Conservation (phyloP, 1,140 invertebrate species). For the Berghia stephanieae region DNA sequence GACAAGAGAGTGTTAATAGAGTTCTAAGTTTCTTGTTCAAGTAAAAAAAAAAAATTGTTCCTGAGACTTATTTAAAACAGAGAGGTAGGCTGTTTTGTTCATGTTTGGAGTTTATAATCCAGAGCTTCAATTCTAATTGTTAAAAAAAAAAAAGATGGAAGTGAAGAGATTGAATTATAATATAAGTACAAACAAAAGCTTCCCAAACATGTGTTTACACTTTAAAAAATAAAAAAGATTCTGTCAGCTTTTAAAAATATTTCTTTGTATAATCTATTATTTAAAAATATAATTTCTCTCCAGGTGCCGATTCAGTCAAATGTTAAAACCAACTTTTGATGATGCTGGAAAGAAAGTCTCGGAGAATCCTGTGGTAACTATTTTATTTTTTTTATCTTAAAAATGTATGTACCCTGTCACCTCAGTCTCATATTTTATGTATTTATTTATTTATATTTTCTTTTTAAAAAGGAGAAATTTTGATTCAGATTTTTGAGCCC, state of each 20-base stretch:
- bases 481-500: too few species aligned
- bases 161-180: background rate
- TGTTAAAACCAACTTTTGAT: slow-evolving; percentile 95
- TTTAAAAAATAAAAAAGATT: background rate
- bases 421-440: background rate
- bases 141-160: background rate
- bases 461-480: background rate
- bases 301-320: slow-evolving; percentile 82
- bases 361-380: slow-evolving; percentile 77
- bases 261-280: background rate
- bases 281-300: slow-evolving; percentile 22
- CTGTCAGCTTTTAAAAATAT: background rate
- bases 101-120: too few species aligned
- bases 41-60: too few species aligned
- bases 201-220: background rate
- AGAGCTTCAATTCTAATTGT: background rate
- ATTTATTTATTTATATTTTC: background rate
- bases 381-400: background rate
- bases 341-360: slow-evolving; percentile 90
- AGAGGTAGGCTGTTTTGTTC: too few species aligned
- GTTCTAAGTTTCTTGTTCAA: too few species aligned
- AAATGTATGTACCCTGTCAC: background rate
- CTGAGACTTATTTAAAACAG: too few species aligned
- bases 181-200: background rate
- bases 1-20: too few species aligned